Evolutionary conservation across 2,797 vertebrate genomes (phyloP), one percentile per base, ranked within the genome.

Genomic region (Emydoidea blandingii): DNA sequence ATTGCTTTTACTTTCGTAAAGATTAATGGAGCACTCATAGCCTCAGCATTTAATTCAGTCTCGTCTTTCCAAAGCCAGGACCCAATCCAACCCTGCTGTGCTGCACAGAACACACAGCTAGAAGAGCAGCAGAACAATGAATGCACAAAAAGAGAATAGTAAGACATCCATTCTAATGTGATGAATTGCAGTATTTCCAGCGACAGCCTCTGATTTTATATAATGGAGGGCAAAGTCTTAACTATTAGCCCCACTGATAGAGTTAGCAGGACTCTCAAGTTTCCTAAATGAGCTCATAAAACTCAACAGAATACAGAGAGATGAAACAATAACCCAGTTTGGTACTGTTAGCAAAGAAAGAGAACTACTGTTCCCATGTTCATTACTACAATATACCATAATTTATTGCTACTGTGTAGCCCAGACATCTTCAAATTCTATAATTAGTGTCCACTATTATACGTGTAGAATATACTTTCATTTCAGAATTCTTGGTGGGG

Each of bases 371-470:
- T 97, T 97, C 92, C 91, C 87, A 92, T 95, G 94, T 80, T 86
- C 94, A 96, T 96, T 95, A 95, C 87, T 90, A 94, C 92, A 97
- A 95, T 90, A 92, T 9, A 91, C 79, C 83, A 94, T 79, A 31
- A 97, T 96, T 89, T 84, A 85, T 34, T 92, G 80, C 44, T 81
- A 49, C 82, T 94, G 25, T 83, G 27, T 53, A 96, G 95, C 87
- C 93, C 81, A 96, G 96, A 94, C 94, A 96, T 56, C 81, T 85
- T 86, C 83, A 96, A 95, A 86, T 95, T 96, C 92, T 92, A 96
- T 92, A 98, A 98, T 98, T 95, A 93, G 97, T 65, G 95, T 87
- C 91, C 86, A 95, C 93, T 96, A 93, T 94, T 93, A 91, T 65
- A 95, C 90, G 82, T 91, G 88, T 83, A 97, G 90, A 97, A 94